Conservation (phyloP, 1,140 invertebrate species). For the Asbolus verrucosus region DNA sequence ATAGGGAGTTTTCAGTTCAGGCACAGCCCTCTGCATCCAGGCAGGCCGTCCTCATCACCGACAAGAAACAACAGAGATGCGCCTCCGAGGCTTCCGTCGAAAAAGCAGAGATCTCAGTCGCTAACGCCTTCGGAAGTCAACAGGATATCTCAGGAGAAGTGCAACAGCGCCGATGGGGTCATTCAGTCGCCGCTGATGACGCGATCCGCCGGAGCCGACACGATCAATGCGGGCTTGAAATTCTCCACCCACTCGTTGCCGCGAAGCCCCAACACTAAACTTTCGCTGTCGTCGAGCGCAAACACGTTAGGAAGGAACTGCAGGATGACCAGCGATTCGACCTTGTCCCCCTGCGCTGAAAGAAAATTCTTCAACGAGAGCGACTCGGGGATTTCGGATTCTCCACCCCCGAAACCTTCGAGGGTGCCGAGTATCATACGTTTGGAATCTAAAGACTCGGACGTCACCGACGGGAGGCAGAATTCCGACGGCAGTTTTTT, state of each 20-base stretch:
- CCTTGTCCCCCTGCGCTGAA: slow-evolving; percentile 67
- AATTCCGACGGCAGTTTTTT: slow-evolving; percentile 51
- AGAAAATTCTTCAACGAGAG: slow-evolving; percentile 59
- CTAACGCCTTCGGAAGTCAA: slow-evolving; percentile 72
- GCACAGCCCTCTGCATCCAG: slow-evolving; percentile 52
- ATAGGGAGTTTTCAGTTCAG: slow-evolving; percentile 53
- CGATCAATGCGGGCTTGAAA: slow-evolving; percentile 61
- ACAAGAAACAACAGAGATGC: slow-evolving; percentile 70
- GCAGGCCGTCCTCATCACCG: slow-evolving; percentile 64
- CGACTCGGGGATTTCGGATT: slow-evolving; percentile 61
- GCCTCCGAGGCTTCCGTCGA: slow-evolving; percentile 73
- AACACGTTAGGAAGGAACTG: slow-evolving; percentile 63
- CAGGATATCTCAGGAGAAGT: slow-evolving; percentile 66
- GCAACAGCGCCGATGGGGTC: slow-evolving; percentile 73
- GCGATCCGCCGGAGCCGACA: slow-evolving; percentile 61
- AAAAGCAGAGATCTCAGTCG: slow-evolving; percentile 77
- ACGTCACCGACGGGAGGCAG: slow-evolving; percentile 53
- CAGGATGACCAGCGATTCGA: slow-evolving; percentile 71
- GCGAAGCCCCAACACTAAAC: slow-evolving; percentile 62
- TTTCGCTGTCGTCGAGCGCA: slow-evolving; percentile 60
- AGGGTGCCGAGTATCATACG: slow-evolving; percentile 68
- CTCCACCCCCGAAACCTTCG: slow-evolving; percentile 80
- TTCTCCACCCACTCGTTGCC: slow-evolving; percentile 72
- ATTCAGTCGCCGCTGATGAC: slow-evolving; percentile 67
- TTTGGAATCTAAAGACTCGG: slow-evolving; percentile 65